Percentiles rank a stretch among this genome's conserved stretches.
phyloP scores from a whole-genome alignment of 1,140 invertebrate species.

The Philopotamus ludificatus region DNA sequence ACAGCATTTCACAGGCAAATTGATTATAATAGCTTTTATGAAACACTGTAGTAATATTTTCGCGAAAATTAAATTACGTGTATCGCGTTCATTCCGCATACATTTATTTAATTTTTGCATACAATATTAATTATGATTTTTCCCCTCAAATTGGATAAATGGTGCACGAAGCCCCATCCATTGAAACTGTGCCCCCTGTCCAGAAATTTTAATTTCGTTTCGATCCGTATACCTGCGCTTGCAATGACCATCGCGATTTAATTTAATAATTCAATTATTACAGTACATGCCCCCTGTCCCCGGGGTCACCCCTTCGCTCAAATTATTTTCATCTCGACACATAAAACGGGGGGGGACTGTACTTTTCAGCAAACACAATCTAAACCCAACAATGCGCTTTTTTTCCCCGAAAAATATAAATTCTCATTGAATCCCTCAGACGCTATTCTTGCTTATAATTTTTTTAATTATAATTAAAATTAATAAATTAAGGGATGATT shows the following conservation, averaged over 20 bases:
- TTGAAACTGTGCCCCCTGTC: background rate
- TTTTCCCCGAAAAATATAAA: too few species aligned
- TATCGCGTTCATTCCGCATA: too few species aligned
- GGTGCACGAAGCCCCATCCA: background rate
- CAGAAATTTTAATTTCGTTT: background rate
- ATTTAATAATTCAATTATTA: conserved; percentile 28
- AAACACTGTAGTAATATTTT: too few species aligned
- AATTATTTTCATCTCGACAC: conserved; percentile 8
- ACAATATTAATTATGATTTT: background rate
- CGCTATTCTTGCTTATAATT: too few species aligned
- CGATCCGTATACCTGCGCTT: background rate
- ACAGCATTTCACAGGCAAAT: too few species aligned
- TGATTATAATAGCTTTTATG: too few species aligned
- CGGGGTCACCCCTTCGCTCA: background rate
- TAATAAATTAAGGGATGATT: too few species aligned
- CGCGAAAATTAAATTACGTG: too few species aligned
- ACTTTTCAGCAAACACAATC: too few species aligned
- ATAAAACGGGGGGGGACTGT: background rate
- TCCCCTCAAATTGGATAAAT: background rate
- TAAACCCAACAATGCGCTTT: too few species aligned
- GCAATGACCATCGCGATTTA: conserved; percentile 19
- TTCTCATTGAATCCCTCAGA: background rate
- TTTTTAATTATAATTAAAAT: too few species aligned
- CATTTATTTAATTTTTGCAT: too few species aligned
- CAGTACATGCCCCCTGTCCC: conserved; percentile 14